Evolutionary conservation across 2,113 vertebrate genomes (phyloP), one percentile per base, ranked within the genome.

Genomic region (Bubalus kerabau): DNA sequence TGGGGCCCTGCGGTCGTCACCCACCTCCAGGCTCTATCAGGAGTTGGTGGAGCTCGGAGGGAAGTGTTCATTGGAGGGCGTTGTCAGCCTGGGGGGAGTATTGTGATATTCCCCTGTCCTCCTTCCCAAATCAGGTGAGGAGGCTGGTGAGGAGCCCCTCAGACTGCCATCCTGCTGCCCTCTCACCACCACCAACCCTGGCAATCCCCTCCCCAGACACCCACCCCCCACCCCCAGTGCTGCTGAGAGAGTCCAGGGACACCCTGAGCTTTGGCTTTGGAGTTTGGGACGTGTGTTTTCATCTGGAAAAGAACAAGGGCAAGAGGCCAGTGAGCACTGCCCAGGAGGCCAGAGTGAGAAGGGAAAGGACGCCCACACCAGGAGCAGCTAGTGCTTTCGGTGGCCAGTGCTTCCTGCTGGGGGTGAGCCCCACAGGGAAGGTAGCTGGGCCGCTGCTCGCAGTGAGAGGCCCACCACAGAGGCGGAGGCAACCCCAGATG

Each of bases 281-380:
- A 82, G 57, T 62, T 17, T 46, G 71, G 57, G 64, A 50, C 19
- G 17, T 1, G 17, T n/a, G 21, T 8, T 59, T 74, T 43, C 6
- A 5, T 54, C 32, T 56, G 50, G 96, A 78, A 62, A 91, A 87
- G n/a, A 67, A 56, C 74, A 60, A 82, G 81, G 78, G 50, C 89
- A 50, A n/a, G 81, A 62, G 43, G 80, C 60, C 16, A 8, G 16
- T 4, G 28, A 30, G 28, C 1, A 0, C 28, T 43, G 91, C 7
- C 54, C 19, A 36, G 82, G 57, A 36, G 50, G 59, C 90, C 67
- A 10, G 60, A 28, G 60, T 28, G 50, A 85, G n/a, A 28, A 14
- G 40, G 54, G 67, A 12, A 40, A 24, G 13, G n/a, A 21, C 28
- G 28, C 1, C 17, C 2, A 24, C 14, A 0, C 10, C 2, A 11